Base-by-base conservation (phyloP, 2,888 invertebrate species). In the Lordiphosa fenestrarum region DNA sequence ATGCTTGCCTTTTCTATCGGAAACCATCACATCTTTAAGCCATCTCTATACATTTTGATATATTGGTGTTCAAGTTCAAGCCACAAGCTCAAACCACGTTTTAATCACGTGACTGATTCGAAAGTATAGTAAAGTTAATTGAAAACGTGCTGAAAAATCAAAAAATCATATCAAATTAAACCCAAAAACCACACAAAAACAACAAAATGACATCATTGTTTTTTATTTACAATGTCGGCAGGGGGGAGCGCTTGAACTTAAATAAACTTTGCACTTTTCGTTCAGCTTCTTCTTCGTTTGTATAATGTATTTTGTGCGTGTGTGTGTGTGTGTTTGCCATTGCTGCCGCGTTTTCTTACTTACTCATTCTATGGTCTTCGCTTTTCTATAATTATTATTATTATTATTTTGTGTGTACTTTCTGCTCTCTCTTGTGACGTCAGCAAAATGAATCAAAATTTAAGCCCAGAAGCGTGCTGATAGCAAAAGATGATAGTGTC, bases 191-290 rank as follows among this genome's bases (percentile, higher is more conserved):
- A 39, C 30, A 57, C 41, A 38, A 47, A 55, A 60, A 58, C 42
- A 52, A 58, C 53, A 30, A 61, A 57, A 62, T 80, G 85, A 80
- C 85, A 76, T 80, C 78, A 80, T 68, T 58, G 53, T 54, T 58
- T 59, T 65, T 51, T 56, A 57, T 65, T 74, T 62, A 53, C 37
- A 51, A 47, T 42, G 38, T 54, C 51, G 51, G 36, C 49, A n/a
- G 52, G 21, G 40, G 33, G 37, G 25, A 41, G 46, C 41, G 53
- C 55, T 63, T 85, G 86, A 81, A 85, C 80, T 74, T 69, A 38
- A 73, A 69, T 82, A 71, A 81, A 81, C 86, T 81, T 85, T 84
- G 78, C 69, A 84, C 71, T 66, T 73, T 60, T 64, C 53, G 47
- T 41, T 10, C 39, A 39, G 36, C 13, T 25, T 19, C 35, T 52